phyloP scores from a whole-genome alignment of 1,140 invertebrate species.

The Lordiphosa collinella region DNA sequence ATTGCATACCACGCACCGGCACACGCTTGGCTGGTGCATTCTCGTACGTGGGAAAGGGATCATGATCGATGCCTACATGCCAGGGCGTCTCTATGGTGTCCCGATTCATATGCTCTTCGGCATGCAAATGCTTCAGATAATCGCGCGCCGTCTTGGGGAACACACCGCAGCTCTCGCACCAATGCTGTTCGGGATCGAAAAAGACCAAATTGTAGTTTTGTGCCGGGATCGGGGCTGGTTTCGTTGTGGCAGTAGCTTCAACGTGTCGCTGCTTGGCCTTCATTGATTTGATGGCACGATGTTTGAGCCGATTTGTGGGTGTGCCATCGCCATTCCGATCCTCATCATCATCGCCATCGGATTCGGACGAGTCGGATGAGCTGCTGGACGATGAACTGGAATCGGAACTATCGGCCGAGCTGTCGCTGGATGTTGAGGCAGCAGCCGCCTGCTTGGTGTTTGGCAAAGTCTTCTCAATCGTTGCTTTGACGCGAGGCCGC shows the following conservation, averaged over 20 bases:
- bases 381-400: constrained; percentile 40
- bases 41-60: constrained; percentile 84
- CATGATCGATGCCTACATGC: constrained; percentile 83
- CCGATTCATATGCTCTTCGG: constrained; percentile 86
- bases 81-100: constrained; percentile 88
- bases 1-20: constrained; percentile 91
- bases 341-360: constrained; percentile 46
- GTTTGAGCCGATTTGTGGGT: constrained; percentile 73
- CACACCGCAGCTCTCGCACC: constrained; percentile 91
- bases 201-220: constrained; percentile 86
- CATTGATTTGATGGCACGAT: constrained; percentile 79
- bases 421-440: constrained; percentile 45
- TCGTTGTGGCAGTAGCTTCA: constrained; percentile 26
- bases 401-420: constrained; percentile 52
- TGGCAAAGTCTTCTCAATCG: constrained; percentile 8
- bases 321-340: constrained; percentile 48
- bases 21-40: constrained; percentile 87
- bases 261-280: constrained; percentile 73
- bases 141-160: constrained; percentile 92
- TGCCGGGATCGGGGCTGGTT: constrained; percentile 4
- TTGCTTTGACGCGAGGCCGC: constrained; percentile 15
- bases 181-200: constrained; percentile 93
- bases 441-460: constrained; percentile 12
- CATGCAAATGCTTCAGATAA: constrained; percentile 90
- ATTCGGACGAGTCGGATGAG: constrained; percentile 39